Base-by-base conservation (phyloP, 2,113 vertebrate species). In the Microcebus ravelobensis region DNA sequence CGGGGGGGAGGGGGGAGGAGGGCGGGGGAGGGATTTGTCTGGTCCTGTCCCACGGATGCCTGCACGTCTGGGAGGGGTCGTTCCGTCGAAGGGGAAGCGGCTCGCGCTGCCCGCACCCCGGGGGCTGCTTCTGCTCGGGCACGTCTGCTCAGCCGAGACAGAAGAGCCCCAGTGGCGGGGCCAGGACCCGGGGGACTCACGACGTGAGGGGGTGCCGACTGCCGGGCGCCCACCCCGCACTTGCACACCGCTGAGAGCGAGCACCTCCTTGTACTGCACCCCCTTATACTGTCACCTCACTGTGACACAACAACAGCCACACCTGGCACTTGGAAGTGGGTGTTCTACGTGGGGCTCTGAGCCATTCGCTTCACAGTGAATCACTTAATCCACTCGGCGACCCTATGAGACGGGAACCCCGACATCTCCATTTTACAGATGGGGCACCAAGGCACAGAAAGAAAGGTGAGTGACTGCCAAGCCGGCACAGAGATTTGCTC, bases 281-380 rank as follows among this genome's bases (percentile, higher is more conserved):
- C 42, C 36, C 45, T 42, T 5, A 5, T 42, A 42, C 39, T 23
- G 23, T 34, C 25, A 13, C 50, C 48, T 45, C 2, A 0, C n/a
- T 42, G 39, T 63, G n/a, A 25, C 63, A 29, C 23, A 27, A 36
- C 21, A 31, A 29, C 23, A 45, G 9, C 45, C 74, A 52, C 25
- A 34, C 18, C 48, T 20, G 48, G 74, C 73, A 31, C 36, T 13
- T 15, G 17, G 65, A 79, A 55, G 25, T 0, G 3, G 31, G n/a
- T 1, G 3, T 59, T 2, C 0, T 8, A 23, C 6, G 3, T 1
- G 1, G 63, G 50, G 25, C 50, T 9, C 48, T 10, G 5, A 87
- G 29, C 34, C 71, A 36, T 34, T 48, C 25, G 1, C 65, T 8
- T 50, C 50, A 59, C 76, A 45, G n/a, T 36, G 1, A 71, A 52